Evolutionary conservation across 2,113 vertebrate genomes (phyloP), one percentile per base, ranked within the genome.

Genomic region (Zeus faber): DNA sequence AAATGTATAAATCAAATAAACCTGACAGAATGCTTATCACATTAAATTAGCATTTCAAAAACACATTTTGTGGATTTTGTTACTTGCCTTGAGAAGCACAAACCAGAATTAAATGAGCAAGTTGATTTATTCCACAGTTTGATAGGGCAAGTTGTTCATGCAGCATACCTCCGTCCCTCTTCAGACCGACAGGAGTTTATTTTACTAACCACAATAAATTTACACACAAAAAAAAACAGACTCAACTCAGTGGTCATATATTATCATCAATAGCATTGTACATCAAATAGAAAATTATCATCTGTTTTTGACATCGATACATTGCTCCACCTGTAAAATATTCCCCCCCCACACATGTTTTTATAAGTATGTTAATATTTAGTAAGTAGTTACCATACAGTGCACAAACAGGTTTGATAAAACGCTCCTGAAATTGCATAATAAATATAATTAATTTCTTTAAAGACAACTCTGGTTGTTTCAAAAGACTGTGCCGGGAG

Each of bases 281-380:
- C 69, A 71, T 71, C 74, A 79, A 84, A 81, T 79, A 83, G 58
- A 83, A 80, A 85, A 83, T 65, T 72, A 80, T 59, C 67, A 68
- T 83, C 71, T 72, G 52, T 67, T 39, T 70, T 74, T 74, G 66
- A 85, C 77, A 78, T 76, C 55, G 67, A 72, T 55, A 75, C 65
- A 74, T 22, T 65, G 66, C 70, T 72, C 72, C 40, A 63, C 10
- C 56, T 65, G 53, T 74, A 18, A 51, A 51, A 33, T 53, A 58
- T 24, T 70, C 41, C 63, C 37, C 59, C 35, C 74, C 55, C 67
- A 23, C 40, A 33, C n/a, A 43, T 20, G 40, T 17, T 8, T 60
- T 65, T 55, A 44, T 31, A 22, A 23, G 35, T 43, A 67, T 16
- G 11, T 48, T 62, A 68, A 71, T 56, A 48, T 16, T 78, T 58